Evolutionary conservation across 92 coral and sea anemone species (phyloP).

Genomic region (Phenganax subtilis): DNA sequence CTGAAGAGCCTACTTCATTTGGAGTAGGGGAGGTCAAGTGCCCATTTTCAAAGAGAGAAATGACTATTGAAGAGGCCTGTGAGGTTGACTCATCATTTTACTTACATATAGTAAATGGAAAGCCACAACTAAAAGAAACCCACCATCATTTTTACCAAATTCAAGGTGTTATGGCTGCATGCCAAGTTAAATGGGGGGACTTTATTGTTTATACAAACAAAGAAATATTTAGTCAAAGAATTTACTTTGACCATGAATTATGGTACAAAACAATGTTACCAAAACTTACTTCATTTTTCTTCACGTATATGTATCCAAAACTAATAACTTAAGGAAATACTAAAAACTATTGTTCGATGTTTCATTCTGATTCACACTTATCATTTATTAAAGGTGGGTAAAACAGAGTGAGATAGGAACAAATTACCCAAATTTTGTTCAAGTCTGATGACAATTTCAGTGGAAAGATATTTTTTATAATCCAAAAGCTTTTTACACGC

Average conservation of each 20-base stretch:
- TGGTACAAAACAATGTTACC: slow-evolving; percentile 44
- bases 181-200: slow-evolving; percentile 42
- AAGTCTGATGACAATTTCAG: background rate
- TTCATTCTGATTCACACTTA: background rate
- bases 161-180: slow-evolving; percentile 48
- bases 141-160: slow-evolving; percentile 41
- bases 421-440: background rate
- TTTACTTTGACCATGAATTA: slow-evolving; percentile 37
- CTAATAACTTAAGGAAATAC: background rate
- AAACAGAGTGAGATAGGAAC: too few species aligned
- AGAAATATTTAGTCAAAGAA: slow-evolving; percentile 35
- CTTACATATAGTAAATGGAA: background rate
- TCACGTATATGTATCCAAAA: slow-evolving; percentile 9
- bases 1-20: background rate
- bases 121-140: slow-evolving; percentile 7
- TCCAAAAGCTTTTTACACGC: too few species aligned
- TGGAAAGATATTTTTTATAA: too few species aligned
- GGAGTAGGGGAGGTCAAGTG: background rate
- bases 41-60: background rate
- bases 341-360: background rate
- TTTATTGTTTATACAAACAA: slow-evolving; percentile 45
- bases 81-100: slow-evolving; percentile 15
- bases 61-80: slow-evolving; percentile 1
- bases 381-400: background rate
- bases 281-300: slow-evolving; percentile 41